Percentiles rank a stretch among this genome's conserved stretches.
These are phyloP conservation scores for Dynastes tityus DNA, from an alignment of 2,888 invertebrate genomes.

Conservation along the genomic window DNA sequence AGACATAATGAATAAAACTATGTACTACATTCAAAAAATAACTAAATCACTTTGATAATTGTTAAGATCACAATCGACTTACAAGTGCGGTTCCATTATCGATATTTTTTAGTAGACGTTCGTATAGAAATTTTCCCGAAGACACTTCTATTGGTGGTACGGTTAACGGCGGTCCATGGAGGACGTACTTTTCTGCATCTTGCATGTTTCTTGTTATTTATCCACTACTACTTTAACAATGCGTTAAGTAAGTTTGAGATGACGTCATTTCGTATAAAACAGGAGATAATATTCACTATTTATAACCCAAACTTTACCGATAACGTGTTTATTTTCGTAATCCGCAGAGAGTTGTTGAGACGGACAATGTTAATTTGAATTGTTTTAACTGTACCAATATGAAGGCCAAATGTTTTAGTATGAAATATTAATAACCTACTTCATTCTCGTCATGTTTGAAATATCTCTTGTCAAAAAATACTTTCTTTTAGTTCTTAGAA, in stretches of 20 bases:
- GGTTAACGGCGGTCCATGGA: not conserved
- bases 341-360: not conserved
- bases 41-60: not conserved
- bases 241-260: not conserved
- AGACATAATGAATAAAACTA: not conserved
- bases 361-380: no score
- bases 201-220: not conserved
- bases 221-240: not conserved
- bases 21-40: not conserved
- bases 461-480: no score
- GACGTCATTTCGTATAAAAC: not conserved
- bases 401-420: no score
- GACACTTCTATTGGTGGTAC: constrained; percentile 1
- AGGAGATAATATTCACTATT: not conserved
- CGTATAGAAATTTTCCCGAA: constrained; percentile 1
- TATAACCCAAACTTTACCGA: not conserved
- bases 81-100: constrained; percentile 4
- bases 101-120: constrained; percentile 1
- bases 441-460: no score
- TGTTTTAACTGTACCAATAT: no score
- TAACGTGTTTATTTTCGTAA: not conserved
- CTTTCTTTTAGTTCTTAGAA: no score
- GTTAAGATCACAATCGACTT: not conserved
- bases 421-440: no score
- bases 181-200: constrained; percentile 5